Percentiles rank a stretch among this genome's conserved stretches.
Conservation (phyloP, 2,797 vertebrate species). For the Phylloscopus collybita region DNA sequence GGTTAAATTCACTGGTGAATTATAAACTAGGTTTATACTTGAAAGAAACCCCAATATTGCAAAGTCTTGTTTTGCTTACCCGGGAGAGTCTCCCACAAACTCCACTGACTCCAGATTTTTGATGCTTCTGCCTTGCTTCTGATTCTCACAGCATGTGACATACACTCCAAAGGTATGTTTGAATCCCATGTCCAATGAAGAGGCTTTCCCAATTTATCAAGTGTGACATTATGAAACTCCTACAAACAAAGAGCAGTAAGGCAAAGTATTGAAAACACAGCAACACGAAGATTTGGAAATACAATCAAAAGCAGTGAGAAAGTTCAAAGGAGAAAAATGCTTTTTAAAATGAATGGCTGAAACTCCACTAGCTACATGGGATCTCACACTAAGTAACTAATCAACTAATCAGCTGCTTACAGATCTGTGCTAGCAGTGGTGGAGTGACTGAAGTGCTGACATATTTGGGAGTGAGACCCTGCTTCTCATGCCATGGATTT, state of each 20-base stretch:
- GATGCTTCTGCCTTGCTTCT: constrained; percentile 20
- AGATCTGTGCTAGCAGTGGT: background rate
- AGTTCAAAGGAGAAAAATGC: background rate
- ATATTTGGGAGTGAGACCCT: background rate
- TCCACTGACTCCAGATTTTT: constrained; percentile 73
- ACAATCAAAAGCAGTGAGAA: background rate
- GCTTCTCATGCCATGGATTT: background rate
- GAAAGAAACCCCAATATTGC: background rate
- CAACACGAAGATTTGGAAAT: background rate
- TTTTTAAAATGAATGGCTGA: background rate
- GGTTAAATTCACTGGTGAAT: background rate
- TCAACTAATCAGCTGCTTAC: background rate
- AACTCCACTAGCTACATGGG: background rate
- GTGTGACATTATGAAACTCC: constrained; percentile 55
- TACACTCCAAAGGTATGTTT: constrained; percentile 76
- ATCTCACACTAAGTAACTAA: background rate
- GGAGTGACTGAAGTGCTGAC: background rate
- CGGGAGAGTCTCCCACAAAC: constrained; percentile 34
- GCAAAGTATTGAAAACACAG: background rate
- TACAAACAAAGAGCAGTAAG: constrained; percentile 34
- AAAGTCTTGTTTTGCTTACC: constrained; percentile 64
- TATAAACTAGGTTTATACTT: background rate
- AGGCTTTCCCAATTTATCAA: constrained; percentile 20
- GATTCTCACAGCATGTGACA: constrained; percentile 71
- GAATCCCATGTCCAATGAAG: constrained; percentile 75